These are phyloP conservation scores for Cuculus canorus DNA, from an alignment of 2,797 vertebrate genomes.

Conservation along the genomic window DNA sequence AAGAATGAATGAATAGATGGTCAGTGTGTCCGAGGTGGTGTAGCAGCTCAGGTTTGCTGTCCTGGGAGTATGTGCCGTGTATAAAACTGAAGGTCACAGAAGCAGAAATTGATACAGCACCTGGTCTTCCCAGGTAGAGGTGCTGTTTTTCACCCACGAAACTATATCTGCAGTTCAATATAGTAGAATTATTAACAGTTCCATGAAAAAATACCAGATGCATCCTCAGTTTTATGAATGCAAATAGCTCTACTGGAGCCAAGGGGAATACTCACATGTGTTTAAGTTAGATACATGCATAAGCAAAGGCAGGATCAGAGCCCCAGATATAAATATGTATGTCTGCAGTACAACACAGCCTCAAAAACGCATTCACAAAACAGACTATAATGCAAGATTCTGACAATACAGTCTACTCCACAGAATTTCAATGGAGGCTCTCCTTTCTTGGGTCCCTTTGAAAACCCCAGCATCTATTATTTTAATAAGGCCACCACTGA, in stretches of 20 bases:
- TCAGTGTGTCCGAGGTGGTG: conserved; percentile 12
- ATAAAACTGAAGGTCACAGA: conserved; percentile 29
- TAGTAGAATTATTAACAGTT: neutral
- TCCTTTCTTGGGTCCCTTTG: neutral
- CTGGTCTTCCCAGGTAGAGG: neutral
- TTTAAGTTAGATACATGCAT: conserved; percentile 58
- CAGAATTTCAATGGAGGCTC: neutral
- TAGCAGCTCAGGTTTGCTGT: neutral
- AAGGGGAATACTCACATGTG: conserved; percentile 43
- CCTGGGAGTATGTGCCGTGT: neutral
- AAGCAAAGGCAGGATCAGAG: conserved; percentile 60
- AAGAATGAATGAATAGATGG: neutral
- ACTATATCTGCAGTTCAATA: neutral
- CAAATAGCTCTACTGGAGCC: conserved; percentile 23
- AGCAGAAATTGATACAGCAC: neutral
- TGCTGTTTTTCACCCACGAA: neutral
- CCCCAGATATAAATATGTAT: conserved; percentile 62
- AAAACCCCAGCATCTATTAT: neutral
- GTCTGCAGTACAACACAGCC: neutral
- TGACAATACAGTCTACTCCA: neutral
- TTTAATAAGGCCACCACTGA: conserved; percentile 56
- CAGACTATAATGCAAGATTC: conserved; percentile 21
- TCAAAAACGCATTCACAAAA: conserved; percentile 56
- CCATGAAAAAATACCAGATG: conserved; percentile 11
- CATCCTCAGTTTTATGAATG: conserved; percentile 40